Percentiles rank a stretch among this genome's conserved stretches.
Evolutionary conservation across 2,113 vertebrate genomes (phyloP).

Genomic region (Phalacrocorax brasilianus): DNA sequence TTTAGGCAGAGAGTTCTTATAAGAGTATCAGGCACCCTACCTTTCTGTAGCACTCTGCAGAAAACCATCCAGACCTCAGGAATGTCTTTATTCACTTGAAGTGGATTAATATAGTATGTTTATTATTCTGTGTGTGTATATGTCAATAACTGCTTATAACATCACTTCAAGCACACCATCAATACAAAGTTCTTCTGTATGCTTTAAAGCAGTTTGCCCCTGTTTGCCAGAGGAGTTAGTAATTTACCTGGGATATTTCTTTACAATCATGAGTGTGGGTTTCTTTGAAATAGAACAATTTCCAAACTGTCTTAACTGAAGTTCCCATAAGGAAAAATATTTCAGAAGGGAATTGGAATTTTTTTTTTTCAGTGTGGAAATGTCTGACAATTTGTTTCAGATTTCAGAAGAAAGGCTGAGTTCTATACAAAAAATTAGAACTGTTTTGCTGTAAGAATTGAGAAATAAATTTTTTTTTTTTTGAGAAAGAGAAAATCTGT

Average conservation of each 20-base stretch:
- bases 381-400: background rate
- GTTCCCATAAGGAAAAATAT: background rate
- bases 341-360: background rate
- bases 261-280: fast-evolving
- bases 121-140: background rate
- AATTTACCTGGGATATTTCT: background rate
- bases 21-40: background rate
- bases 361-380: background rate
- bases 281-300: background rate
- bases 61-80: background rate
- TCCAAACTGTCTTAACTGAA: background rate
- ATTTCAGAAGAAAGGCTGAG: background rate
- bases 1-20: background rate
- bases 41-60: background rate
- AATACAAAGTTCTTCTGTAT: background rate
- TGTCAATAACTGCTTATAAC: background rate
- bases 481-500: background rate
- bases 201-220: background rate
- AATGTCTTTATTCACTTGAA: background rate
- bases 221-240: background rate
- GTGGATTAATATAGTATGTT: background rate
- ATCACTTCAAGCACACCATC: background rate
- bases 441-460: background rate
- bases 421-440: background rate
- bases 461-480: background rate